A percentile compares a stretch with the other conserved stretches of the same genome.
Evolutionary conservation across 2,797 vertebrate species (phyloP).

Genomic region (Megalops cyprinoides): DNA sequence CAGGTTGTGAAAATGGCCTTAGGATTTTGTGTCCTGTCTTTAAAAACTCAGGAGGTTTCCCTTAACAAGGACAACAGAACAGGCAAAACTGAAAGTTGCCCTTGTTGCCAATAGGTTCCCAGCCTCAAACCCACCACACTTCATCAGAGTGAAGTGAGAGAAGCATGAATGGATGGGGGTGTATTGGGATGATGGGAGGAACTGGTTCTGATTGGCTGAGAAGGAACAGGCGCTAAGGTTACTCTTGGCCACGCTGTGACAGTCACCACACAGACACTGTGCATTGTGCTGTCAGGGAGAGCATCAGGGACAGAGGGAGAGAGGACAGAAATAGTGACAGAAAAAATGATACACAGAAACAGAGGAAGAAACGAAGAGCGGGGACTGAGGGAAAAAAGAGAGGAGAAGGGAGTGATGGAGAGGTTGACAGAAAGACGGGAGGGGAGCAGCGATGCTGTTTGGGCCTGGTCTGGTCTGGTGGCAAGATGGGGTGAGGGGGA

Average conservation of each 20-base stretch:
- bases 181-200: slow-evolving; percentile 22
- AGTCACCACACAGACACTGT: slow-evolving; percentile 6
- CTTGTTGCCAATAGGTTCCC: slow-evolving; percentile 21
- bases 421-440: slow-evolving; percentile 12
- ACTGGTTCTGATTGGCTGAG: slow-evolving; percentile 44
- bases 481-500: slow-evolving; percentile 57
- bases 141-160: slow-evolving; percentile 27
- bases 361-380: not conserved
- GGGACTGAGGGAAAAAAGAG: slow-evolving; percentile 33
- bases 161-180: slow-evolving; percentile 11
- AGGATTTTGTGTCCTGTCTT: not conserved
- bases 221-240: slow-evolving; percentile 50
- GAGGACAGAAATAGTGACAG: not conserved
- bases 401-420: slow-evolving; percentile 16
- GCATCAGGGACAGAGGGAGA: not conserved
- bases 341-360: not conserved
- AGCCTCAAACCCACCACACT: slow-evolving; percentile 34
- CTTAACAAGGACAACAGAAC: not conserved
- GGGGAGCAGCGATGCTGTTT: not conserved
- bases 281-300: not conserved
- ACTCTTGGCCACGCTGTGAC: slow-evolving; percentile 39
- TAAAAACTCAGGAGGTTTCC: not conserved
- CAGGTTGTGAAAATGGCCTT: not conserved
- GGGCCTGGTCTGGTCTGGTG: slow-evolving; percentile 31
- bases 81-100: slow-evolving; percentile 19